These are phyloP conservation scores for Ranitomeya variabilis DNA, from an alignment of 2,113 vertebrate genomes.

Conservation along the genomic window DNA sequence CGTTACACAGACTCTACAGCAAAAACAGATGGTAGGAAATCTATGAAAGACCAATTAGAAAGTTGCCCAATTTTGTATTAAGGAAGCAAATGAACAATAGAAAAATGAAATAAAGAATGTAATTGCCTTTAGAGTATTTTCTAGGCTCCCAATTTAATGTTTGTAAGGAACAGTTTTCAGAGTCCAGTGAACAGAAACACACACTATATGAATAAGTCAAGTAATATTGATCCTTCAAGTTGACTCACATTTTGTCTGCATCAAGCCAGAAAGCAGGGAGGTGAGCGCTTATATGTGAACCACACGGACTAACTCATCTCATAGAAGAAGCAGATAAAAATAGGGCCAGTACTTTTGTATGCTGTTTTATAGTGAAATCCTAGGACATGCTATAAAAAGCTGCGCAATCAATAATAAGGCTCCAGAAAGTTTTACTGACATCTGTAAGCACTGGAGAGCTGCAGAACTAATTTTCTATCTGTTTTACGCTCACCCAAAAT, in stretches of 20 bases:
- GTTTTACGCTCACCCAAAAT: neutral
- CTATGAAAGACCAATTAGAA: no score
- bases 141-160: no score
- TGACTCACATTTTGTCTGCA: neutral
- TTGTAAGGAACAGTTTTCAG: neutral
- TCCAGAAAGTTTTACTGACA: slow-evolving; percentile 45
- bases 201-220: neutral
- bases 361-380: slow-evolving; percentile 42
- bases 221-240: neutral
- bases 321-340: slow-evolving; percentile 8
- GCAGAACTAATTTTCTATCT: neutral
- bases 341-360: neutral
- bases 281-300: neutral
- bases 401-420: slow-evolving; percentile 43
- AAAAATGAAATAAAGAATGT: no score
- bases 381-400: slow-evolving; percentile 56
- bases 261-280: neutral
- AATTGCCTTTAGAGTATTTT: no score
- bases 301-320: neutral
- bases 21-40: no score
- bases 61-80: no score
- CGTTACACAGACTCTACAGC: no score
- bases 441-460: slow-evolving; percentile 15
- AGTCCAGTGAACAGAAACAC: neutral
- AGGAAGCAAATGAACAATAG: no score